phyloP scores from a whole-genome alignment of 1,140 invertebrate species.

The Zaprionus ornatus region DNA sequence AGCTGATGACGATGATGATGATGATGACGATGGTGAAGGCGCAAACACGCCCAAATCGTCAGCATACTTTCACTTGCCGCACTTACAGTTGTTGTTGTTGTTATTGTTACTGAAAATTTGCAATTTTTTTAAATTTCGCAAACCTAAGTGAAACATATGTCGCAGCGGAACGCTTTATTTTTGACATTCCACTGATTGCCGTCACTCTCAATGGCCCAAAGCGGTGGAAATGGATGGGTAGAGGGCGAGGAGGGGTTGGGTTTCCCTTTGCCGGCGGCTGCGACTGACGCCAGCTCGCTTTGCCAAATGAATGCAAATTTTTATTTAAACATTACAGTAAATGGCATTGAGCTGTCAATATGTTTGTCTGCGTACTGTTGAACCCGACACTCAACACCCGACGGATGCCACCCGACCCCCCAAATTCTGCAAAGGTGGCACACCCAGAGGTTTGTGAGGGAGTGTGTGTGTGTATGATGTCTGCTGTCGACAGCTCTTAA shows the following conservation, averaged over 20 bases:
- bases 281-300: constrained; percentile 25
- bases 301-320: constrained; percentile 78
- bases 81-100: constrained; percentile 31
- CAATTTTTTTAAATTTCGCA: constrained; percentile 70
- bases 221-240: not conserved
- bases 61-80: constrained; percentile 65
- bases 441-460: constrained; percentile 5
- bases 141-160: constrained; percentile 74
- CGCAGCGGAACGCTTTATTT: constrained; percentile 46
- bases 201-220: constrained; percentile 19
- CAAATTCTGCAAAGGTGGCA: constrained; percentile 11
- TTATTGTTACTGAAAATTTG: constrained; percentile 50
- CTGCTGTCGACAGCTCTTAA: constrained; percentile 70
- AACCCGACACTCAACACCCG: constrained; percentile 10
- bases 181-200: constrained; percentile 72
- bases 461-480: constrained; percentile 23
- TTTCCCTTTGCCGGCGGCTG: not conserved
- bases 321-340: constrained; percentile 79
- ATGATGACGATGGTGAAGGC: constrained; percentile 48
- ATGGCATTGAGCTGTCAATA: constrained; percentile 80
- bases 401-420: not conserved
- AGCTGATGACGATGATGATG: constrained; percentile 50
- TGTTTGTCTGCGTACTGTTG: constrained; percentile 74
- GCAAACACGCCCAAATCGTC: constrained; percentile 69
- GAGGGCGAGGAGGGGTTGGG: not conserved